Evolutionary conservation across 2,888 invertebrate genomes (phyloP), one percentile per base, ranked within the genome.

Genomic region (Drosophila demipolita): DNA sequence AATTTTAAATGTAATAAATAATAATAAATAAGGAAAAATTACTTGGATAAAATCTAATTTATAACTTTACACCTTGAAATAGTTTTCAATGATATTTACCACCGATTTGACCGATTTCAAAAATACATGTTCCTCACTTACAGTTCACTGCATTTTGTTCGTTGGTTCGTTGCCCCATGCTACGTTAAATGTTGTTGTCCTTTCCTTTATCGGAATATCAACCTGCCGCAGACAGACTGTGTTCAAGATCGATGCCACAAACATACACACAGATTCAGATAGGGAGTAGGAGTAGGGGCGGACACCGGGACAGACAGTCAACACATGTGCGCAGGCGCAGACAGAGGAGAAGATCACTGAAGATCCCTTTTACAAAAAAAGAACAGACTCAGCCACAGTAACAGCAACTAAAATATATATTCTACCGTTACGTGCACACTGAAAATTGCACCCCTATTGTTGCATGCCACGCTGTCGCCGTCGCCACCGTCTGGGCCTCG

Each of bases 361-460:
- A 69, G 88, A 83, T 82, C 90, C 89, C 84, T 88, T 83, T 77
- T 75, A 54, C 42, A 38, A 65, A 77, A 65, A 65, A 55, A 7
- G 7, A 83, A 64, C 63, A 67, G 60, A 72, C 66, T 60, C 84
- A 38, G 55, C 38, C 55, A 48, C 64, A 62, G 75, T 73, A 83
- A 71, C 61, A 71, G 59, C 75, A 71, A 74, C 87, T 75, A 75
- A 77, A 85, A 75, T 80, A 73, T 78, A 73, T 78, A 73, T 75
- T 82, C 79, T 81, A 86, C 90, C 90, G 90, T 87, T 89, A 90
- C 87, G 73, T 84, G 87, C 82, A 90, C 83, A 88, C 76, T 75
- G 73, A 87, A 87, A 82, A 89, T 85, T 82, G 90, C 91, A 87
- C 90, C 87, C 90, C 78, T 89, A 87, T 90, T 78, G 78, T 73